Conservation (phyloP, 2,888 invertebrate genomes). For the Drosophila antonietae region DNA sequence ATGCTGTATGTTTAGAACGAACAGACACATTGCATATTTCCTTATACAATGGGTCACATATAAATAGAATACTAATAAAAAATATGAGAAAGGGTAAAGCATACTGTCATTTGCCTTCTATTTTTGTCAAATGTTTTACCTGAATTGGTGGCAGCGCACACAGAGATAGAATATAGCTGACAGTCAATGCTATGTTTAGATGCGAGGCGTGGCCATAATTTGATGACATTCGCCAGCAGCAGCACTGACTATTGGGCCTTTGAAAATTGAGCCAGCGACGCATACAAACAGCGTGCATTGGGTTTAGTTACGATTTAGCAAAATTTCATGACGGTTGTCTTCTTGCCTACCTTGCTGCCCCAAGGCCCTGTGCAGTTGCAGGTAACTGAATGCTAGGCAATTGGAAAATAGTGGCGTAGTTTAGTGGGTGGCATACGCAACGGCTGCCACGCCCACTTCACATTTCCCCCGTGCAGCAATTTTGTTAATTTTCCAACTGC, state of each 20-base stretch:
- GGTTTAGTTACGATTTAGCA: conserved; percentile 53
- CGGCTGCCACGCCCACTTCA: not conserved
- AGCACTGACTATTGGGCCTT: not conserved
- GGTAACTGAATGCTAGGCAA: conserved; percentile 10
- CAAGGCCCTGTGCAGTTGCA: conserved; percentile 22
- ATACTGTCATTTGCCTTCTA: not conserved
- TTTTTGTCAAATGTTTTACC: not conserved
- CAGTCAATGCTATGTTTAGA: conserved; percentile 31
- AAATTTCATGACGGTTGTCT: conserved; percentile 35
- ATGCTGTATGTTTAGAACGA: not conserved
- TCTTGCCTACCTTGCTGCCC: too few species aligned
- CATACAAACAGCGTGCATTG: conserved; percentile 43
- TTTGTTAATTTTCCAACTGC: conserved; percentile 75
- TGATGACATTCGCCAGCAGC: not conserved
- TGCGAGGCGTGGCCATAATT: not conserved
- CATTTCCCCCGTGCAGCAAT: conserved; percentile 42
- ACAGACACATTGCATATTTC: not conserved
- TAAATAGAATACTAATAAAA: not conserved
- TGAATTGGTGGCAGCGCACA: not conserved
- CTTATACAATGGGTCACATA: not conserved
- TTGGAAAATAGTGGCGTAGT: conserved; percentile 20
- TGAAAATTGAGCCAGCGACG: not conserved
- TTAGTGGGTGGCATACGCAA: conserved; percentile 14
- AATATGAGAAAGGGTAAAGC: not conserved
- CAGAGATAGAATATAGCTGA: conserved; percentile 12